Evolutionary conservation across 2,888 invertebrate species (phyloP), one percentile per base, ranked within the genome.

Genomic region (Perizoma affinitatum): DNA sequence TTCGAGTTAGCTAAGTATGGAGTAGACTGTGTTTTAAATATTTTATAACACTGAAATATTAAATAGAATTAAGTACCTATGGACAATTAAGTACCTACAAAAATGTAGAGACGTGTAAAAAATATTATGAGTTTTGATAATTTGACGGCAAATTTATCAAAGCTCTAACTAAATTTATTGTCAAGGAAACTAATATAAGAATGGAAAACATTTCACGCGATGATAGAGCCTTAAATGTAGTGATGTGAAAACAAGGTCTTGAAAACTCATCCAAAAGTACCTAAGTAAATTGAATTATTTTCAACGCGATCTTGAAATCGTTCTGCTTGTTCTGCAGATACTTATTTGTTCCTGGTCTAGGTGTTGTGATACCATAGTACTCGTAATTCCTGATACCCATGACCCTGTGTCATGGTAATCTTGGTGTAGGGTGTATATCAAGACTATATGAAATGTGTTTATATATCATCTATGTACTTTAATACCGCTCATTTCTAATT

Each of bases 151-250:
- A 33, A 65, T 63, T 58, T 51, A 55, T 59, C 61, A 61, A 62
- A 63, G 61, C 57, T 48, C 52, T 51, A 58, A 67, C 59, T 55
- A 67, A 56, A 66, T 58, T 48, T 43, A 56, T 22, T 44, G 61
- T 46, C 35, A 38, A 58, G 49, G 58, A 58, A 58, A 51, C 38
- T 55, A 5, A 48, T 51, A 56, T 57, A 56, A 52, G 47, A 55
- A 56, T 11, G 48, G 45, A 53, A 61, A 6, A 53, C 49, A 54
- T 61, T 60, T 61, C 61, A 61, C 61, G 61, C 61, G 45, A 61
- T 51, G 46, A 53, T 35, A 50, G n/a, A 47, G 22, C 51, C 46
- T 43, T 9, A 52, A 36, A 33, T 36, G n/a, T 54, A 60, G 54
- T 45, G 59, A 50, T 36, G 59, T 36, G 46, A 51, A 38, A 11